These are phyloP conservation scores for Melanostoma mellinum DNA, from an alignment of 2,888 invertebrate species.

Conservation along the genomic window DNA sequence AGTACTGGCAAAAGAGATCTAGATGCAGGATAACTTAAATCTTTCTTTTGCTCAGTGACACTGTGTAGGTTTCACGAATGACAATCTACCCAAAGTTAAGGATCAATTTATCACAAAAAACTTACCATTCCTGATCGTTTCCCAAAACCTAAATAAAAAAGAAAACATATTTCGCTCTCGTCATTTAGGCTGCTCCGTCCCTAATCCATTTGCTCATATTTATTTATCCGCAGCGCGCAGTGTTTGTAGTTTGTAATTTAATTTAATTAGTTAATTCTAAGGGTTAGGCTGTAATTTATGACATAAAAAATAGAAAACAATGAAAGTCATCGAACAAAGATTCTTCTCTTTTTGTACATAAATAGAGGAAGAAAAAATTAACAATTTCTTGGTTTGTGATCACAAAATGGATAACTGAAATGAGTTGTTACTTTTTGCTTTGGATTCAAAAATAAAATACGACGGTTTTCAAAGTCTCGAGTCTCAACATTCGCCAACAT, in stretches of 20 bases:
- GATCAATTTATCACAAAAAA: slow-evolving; percentile 43
- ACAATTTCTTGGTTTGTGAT: slow-evolving; percentile 48
- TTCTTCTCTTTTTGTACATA: slow-evolving; percentile 48
- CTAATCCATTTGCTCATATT: slow-evolving; percentile 70
- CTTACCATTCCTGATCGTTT: slow-evolving; percentile 27
- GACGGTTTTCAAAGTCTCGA: background rate
- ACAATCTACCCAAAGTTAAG: slow-evolving; percentile 23
- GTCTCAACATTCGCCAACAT: no score
- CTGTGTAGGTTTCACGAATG: background rate
- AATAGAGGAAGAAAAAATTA: slow-evolving; percentile 4
- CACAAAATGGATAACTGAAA: slow-evolving; percentile 47
- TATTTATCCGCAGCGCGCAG: slow-evolving; percentile 72
- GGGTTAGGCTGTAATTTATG: slow-evolving; percentile 71
- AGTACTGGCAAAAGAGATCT: slow-evolving; percentile 73
- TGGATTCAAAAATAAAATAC: background rate
- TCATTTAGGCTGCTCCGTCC: slow-evolving; percentile 59
- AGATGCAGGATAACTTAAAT: slow-evolving; percentile 39
- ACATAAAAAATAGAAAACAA: slow-evolving; percentile 22
- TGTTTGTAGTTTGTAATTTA: slow-evolving; percentile 67
- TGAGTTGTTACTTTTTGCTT: slow-evolving; percentile 26
- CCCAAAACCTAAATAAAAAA: slow-evolving; percentile 1
- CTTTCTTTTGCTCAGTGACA: slow-evolving; percentile 34
- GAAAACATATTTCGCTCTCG: slow-evolving; percentile 36
- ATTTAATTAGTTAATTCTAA: slow-evolving; percentile 68
- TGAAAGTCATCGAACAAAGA: slow-evolving; percentile 19